These are phyloP conservation scores for Motacilla tschutschensis DNA, from an alignment of 2,113 vertebrate species.

Conservation along the genomic window DNA sequence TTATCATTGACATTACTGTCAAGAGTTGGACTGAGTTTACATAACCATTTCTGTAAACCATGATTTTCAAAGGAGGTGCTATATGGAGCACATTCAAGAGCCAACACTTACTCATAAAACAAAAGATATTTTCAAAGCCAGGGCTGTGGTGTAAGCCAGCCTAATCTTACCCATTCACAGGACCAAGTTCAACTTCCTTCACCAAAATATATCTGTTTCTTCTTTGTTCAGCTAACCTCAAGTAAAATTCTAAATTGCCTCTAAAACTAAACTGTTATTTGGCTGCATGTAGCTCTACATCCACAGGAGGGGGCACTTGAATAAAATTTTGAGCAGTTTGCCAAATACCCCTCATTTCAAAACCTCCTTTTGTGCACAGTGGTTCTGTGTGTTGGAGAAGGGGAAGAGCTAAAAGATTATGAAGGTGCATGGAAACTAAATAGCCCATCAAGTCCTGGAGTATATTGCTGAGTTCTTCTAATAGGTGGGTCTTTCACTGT, in stretches of 20 bases:
- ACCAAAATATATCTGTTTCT: neutral
- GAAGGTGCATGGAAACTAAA: neutral
- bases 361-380: too few relatives aligned
- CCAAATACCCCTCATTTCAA: neutral
- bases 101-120: neutral
- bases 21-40: neutral
- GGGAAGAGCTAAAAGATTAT: neutral
- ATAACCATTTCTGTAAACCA: neutral
- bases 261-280: neutral
- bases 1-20: neutral
- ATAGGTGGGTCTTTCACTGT: neutral
- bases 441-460: neutral
- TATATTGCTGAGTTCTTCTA: neutral
- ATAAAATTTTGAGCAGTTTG: neutral
- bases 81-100: neutral
- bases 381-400: neutral
- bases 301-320: conserved; percentile 36
- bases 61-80: neutral
- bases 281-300: neutral
- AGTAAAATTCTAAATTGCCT: neutral
- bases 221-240: neutral
- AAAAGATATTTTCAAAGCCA: neutral
- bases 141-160: neutral
- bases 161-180: neutral
- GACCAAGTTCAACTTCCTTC: neutral